Percentiles rank a stretch among this genome's conserved stretches.
Evolutionary conservation across 2,113 vertebrate genomes (phyloP).

Genomic region (Climacteris rufus): DNA sequence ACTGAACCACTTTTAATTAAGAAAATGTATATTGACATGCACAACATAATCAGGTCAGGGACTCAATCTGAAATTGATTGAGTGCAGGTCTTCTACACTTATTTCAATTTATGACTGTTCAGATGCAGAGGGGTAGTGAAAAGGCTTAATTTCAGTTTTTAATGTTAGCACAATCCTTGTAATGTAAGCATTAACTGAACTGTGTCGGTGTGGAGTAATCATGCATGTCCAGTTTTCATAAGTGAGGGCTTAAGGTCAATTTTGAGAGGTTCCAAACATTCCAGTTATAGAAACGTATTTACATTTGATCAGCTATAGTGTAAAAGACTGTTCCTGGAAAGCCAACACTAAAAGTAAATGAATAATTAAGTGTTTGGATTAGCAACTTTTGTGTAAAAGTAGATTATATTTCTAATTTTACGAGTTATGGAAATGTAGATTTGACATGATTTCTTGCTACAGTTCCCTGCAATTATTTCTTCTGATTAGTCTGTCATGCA

Average conservation of each 20-base stretch:
- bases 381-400: background rate
- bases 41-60: constrained; percentile 58
- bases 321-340: constrained; percentile 20
- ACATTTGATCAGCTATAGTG: background rate
- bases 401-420: background rate
- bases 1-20: constrained; percentile 67
- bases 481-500: background rate
- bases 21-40: constrained; percentile 57
- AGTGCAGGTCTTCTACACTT: constrained; percentile 58
- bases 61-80: constrained; percentile 60
- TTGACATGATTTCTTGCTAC: background rate
- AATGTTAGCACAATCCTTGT: constrained; percentile 62
- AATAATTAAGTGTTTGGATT: background rate
- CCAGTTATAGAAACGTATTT: constrained; percentile 43
- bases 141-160: constrained; percentile 70
- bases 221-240: constrained; percentile 56
- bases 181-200: constrained; percentile 72
- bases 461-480: background rate
- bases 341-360: background rate
- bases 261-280: constrained; percentile 44
- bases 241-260: constrained; percentile 50
- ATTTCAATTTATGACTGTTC: constrained; percentile 69
- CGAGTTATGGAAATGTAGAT: background rate
- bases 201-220: constrained; percentile 7
- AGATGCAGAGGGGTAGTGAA: constrained; percentile 55